phyloP scores from a whole-genome alignment of 1,140 invertebrate species.

The Matsumurasca onukii region DNA sequence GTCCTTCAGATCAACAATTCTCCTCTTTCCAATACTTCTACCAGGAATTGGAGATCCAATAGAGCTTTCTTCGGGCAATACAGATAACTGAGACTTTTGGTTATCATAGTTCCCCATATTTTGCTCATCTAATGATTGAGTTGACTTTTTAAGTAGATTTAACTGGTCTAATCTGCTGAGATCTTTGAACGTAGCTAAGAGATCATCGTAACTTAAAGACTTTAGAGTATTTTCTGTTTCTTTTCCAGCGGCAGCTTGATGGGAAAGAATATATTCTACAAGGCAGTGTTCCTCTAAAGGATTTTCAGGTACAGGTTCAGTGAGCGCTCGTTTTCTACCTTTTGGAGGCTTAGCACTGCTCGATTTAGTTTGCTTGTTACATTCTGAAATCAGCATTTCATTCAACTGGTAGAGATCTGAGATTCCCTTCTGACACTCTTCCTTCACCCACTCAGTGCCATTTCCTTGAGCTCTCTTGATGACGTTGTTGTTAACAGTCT shows the following conservation, averaged over 20 bases:
- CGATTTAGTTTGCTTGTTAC: slow-evolving; percentile 32
- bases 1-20: slow-evolving; percentile 19
- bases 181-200: slow-evolving; percentile 40
- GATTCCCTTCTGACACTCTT: slow-evolving; percentile 45
- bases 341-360: slow-evolving; percentile 25
- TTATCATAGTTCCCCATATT: slow-evolving; percentile 17
- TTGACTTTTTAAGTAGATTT: slow-evolving; percentile 29
- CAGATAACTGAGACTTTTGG: slow-evolving; percentile 30
- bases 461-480: slow-evolving; percentile 30
- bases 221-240: slow-evolving; percentile 33
- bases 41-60: not conserved
- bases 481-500: slow-evolving; percentile 6
- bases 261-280: slow-evolving; percentile 37
- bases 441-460: slow-evolving; percentile 43
- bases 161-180: slow-evolving; percentile 31
- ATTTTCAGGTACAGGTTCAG: slow-evolving; percentile 41
- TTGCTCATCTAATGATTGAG: slow-evolving; percentile 24
- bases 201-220: slow-evolving; percentile 42
- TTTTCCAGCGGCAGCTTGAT: slow-evolving; percentile 28
- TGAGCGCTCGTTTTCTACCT: slow-evolving; percentile 33
- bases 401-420: slow-evolving; percentile 45
- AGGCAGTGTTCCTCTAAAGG: slow-evolving; percentile 41
- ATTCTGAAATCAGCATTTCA: slow-evolving; percentile 31
- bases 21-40: slow-evolving; percentile 25
- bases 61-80: slow-evolving; percentile 42